Conservation (phyloP, 1,140 invertebrate species). For the Drosophila sturtevanti region DNA sequence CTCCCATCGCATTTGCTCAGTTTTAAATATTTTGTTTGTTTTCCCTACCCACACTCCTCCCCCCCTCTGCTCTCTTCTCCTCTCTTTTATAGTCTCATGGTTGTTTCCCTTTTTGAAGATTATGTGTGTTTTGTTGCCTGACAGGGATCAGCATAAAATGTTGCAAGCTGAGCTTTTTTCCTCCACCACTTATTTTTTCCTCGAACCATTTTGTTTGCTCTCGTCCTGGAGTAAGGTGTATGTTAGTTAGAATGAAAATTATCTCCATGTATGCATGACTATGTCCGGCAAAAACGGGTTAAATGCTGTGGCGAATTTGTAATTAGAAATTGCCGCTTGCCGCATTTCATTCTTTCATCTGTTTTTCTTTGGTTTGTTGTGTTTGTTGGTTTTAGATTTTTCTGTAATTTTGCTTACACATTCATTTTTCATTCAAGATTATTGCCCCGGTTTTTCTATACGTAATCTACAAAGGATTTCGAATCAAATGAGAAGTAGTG, state of each 20-base stretch:
- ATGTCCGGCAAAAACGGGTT: conserved; percentile 71
- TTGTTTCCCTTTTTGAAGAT: conserved; percentile 83
- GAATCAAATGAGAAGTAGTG: background rate
- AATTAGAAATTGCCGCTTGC: conserved; percentile 81
- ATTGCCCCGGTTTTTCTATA: conserved; percentile 19
- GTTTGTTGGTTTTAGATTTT: conserved; percentile 53
- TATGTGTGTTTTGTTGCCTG: conserved; percentile 83
- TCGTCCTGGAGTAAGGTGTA: conserved; percentile 35
- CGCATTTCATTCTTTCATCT: conserved; percentile 72
- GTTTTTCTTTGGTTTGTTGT: conserved; percentile 46
- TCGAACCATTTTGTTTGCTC: conserved; percentile 28
- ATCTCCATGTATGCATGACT: conserved; percentile 48
- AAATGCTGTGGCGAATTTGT: conserved; percentile 80
- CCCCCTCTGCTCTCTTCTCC: conserved; percentile 1
- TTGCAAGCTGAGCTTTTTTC: conserved; percentile 82
- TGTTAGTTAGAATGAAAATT: conserved; percentile 70
- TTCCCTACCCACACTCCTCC: conserved; percentile 21
- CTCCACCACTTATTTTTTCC: conserved; percentile 23
- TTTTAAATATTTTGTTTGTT: conserved; percentile 77
- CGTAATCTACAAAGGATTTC: conserved; percentile 12
- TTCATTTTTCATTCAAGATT: conserved; percentile 72
- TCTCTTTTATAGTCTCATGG: conserved; percentile 31
- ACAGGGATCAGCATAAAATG: conserved; percentile 83
- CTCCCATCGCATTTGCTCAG: conserved; percentile 3
- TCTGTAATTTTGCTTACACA: conserved; percentile 44